phyloP scores from a whole-genome alignment of 92 coral and sea anemone species.

The Blastomussa wellsi region DNA sequence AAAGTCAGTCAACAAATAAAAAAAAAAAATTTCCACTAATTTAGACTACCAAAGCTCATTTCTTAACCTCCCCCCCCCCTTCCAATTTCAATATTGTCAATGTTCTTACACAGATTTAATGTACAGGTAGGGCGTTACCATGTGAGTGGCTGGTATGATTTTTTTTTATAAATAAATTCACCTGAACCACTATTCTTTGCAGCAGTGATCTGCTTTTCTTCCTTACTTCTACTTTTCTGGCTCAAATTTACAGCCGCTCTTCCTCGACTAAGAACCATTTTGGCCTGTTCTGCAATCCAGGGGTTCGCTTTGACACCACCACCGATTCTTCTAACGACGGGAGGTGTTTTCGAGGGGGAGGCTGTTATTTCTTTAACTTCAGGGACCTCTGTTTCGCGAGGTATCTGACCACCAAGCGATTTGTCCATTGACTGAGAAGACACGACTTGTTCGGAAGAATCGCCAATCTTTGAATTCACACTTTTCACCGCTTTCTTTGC shows the following conservation, averaged over 20 bases:
- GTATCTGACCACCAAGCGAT: neutral
- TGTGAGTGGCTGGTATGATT: neutral
- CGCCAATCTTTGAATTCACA: neutral
- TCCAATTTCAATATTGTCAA: no score
- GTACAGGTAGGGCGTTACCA: neutral
- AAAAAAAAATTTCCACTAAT: no score
- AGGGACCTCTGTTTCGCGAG: conserved; percentile 9
- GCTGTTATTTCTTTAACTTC: neutral
- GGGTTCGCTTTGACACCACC: conserved; percentile 82
- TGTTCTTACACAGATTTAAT: no score
- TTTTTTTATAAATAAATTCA: neutral
- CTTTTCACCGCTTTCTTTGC: neutral
- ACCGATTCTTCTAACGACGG: conserved; percentile 50
- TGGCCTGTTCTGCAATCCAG: conserved; percentile 98
- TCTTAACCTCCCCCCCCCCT: no score
- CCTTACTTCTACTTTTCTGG: conserved; percentile 49
- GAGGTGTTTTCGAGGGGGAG: conserved; percentile 47
- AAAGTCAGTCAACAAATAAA: no score
- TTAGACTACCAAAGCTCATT: no score
- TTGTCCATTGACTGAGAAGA: neutral
- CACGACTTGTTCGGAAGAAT: neutral
- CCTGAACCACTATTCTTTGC: conserved; percentile 25
- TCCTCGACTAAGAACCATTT: conserved; percentile 83
- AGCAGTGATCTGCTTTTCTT: conserved; percentile 16
- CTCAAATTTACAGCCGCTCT: conserved; percentile 69